phyloP scores from a whole-genome alignment of 2,888 invertebrate species.

The Lymantria monacha region DNA sequence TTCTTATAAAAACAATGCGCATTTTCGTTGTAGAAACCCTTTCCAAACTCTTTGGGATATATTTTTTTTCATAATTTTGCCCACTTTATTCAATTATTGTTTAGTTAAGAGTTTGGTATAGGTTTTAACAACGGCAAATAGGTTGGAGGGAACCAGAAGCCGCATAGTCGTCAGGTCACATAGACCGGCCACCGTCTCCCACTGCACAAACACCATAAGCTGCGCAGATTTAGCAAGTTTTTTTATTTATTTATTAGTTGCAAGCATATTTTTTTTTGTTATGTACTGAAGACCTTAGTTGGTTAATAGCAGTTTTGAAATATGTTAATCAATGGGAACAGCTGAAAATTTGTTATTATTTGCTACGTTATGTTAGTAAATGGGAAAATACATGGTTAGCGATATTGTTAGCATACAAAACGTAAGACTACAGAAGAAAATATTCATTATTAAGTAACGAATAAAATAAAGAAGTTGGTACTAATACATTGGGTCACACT shows the following conservation, averaged over 20 bases:
- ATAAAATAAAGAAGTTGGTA: conserved; percentile 16
- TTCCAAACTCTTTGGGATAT: conserved; percentile 7
- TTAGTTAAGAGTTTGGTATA: conserved; percentile 8
- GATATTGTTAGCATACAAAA: conserved; percentile 21
- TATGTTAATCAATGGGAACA: conserved; percentile 14
- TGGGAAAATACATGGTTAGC: conserved; percentile 14
- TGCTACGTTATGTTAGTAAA: conserved; percentile 19
- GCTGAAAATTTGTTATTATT: conserved; percentile 15
- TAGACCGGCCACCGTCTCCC: conserved; percentile 61
- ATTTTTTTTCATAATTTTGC: background rate
- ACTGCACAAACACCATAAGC: conserved; percentile 49
- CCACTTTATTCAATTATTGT: background rate
- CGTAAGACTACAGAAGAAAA: conserved; percentile 5
- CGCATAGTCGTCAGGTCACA: conserved; percentile 39
- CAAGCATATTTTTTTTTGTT: conserved; percentile 13
- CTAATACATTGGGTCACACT: conserved; percentile 21
- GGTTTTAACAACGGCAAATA: conserved; percentile 42
- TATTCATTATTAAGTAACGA: conserved; percentile 6
- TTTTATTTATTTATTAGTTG: conserved; percentile 4
- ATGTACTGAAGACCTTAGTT: conserved; percentile 9
- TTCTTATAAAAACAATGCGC: conserved; percentile 16
- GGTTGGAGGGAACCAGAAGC: conserved; percentile 70
- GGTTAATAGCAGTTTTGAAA: conserved; percentile 11
- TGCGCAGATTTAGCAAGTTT: conserved; percentile 5
- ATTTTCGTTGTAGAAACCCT: conserved; percentile 19